Conservation (phyloP, 2,113 vertebrate species). For the Pardalotus punctatus region DNA sequence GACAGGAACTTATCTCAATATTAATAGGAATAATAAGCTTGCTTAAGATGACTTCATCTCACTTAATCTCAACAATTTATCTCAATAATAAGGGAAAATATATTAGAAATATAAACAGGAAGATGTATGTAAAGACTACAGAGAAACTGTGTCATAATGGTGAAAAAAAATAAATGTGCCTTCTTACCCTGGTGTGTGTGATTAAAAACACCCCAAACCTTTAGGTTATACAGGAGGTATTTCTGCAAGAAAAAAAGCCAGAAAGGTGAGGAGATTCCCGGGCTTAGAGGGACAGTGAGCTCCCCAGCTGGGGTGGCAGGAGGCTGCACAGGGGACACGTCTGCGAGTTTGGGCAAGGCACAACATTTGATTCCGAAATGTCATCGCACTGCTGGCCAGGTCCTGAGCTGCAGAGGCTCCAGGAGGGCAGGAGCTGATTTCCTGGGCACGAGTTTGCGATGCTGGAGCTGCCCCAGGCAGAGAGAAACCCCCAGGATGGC, state of each 20-base stretch:
- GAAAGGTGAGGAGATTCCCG: not conserved
- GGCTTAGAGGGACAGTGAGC: not conserved
- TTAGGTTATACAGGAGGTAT: not conserved
- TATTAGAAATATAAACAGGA: not conserved
- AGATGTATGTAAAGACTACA: not conserved
- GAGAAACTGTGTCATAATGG: not conserved
- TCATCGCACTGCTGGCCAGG: accelerated
- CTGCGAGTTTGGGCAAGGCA: no score
- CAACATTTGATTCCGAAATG: not conserved
- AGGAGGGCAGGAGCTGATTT: not conserved
- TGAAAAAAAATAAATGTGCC: accelerated
- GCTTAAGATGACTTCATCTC: not conserved
- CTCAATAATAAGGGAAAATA: not conserved
- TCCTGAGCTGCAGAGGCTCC: not conserved
- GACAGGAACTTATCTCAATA: not conserved
- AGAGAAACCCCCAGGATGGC: not conserved
- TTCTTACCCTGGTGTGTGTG: accelerated
- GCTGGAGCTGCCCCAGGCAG: not conserved
- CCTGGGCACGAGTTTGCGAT: not conserved
- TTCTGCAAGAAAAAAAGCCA: not conserved
- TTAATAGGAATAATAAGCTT: not conserved
- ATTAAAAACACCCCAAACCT: not conserved
- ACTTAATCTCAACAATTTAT: not conserved
- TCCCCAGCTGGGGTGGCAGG: accelerated
- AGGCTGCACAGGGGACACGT: accelerated